A percentile compares a stretch with the other conserved stretches of the same genome.
Evolutionary conservation across 2,888 invertebrate genomes (phyloP).

Genomic region (Tupiocoris notatus): DNA sequence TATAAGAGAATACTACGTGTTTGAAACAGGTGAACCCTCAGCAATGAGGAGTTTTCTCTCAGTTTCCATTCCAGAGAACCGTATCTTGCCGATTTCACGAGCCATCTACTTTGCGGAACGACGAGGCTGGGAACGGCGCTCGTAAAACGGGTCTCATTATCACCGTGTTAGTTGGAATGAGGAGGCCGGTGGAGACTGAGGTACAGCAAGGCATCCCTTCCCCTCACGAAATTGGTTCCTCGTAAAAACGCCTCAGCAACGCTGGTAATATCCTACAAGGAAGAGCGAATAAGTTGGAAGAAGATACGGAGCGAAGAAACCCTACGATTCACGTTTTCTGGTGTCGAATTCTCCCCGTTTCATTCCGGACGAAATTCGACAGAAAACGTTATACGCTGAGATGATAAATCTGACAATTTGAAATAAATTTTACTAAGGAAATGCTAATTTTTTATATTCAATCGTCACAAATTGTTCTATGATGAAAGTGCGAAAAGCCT

Average conservation of each 20-base stretch:
- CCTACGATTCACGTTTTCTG: too few species aligned
- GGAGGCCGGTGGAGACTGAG: neutral
- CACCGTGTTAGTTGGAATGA: constrained; percentile 12
- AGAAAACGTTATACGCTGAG: too few species aligned
- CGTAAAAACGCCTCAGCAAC: constrained; percentile 10
- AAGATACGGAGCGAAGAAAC: neutral
- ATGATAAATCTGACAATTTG: too few species aligned
- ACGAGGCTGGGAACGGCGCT: neutral
- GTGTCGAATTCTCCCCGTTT: too few species aligned
- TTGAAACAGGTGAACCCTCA: neutral
- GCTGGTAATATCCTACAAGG: neutral
- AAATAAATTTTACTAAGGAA: too few species aligned
- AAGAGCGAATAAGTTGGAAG: neutral
- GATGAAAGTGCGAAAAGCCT: too few species aligned
- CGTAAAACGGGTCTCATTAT: constrained; percentile 27
- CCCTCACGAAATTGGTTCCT: constrained; percentile 18
- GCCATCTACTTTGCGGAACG: neutral
- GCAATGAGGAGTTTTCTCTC: neutral
- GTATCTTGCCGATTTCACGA: neutral
- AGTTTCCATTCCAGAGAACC: neutral
- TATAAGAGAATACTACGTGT: neutral
- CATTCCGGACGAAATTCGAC: too few species aligned
- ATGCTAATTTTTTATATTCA: too few species aligned
- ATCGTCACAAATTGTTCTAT: too few species aligned
- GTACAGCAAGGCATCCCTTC: too few species aligned